phyloP scores from a whole-genome alignment of 2,797 vertebrate species.

The Epinephelus coioides region DNA sequence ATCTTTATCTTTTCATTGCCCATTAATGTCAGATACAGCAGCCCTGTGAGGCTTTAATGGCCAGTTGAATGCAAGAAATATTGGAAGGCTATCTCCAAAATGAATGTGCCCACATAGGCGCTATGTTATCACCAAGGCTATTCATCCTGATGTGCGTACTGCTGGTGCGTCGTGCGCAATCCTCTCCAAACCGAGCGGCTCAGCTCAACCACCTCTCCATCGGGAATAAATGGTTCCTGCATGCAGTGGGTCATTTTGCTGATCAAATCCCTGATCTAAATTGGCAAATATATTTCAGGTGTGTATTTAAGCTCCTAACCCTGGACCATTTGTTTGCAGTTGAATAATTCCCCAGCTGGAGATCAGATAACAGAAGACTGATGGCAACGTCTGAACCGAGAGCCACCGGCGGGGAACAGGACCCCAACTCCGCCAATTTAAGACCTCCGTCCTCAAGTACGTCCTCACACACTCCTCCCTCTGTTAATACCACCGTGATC shows the following conservation, averaged over 20 bases:
- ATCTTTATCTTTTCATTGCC: not conserved
- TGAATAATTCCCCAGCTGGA: conserved; percentile 60
- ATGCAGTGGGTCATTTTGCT: conserved; percentile 8
- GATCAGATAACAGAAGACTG: conserved; percentile 77
- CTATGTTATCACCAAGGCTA: conserved; percentile 37
- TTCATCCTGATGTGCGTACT: conserved; percentile 31
- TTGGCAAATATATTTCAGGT: not conserved
- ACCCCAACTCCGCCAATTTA: conserved; percentile 92
- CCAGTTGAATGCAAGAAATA: conserved; percentile 11
- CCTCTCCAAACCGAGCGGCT: conserved; percentile 49
- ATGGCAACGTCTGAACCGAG: conserved; percentile 95
- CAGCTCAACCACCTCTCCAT: conserved; percentile 2
- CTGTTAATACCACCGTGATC: conserved; percentile 15
- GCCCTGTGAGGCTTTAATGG: not conserved
- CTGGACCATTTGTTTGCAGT: conserved; percentile 66
- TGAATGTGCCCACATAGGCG: not conserved
- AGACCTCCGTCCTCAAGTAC: conserved; percentile 94
- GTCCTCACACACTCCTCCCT: conserved; percentile 70
- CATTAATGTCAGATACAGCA: not conserved
- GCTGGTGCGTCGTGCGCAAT: conserved; percentile 56
- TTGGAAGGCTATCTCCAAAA: conserved; percentile 32
- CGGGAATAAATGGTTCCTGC: conserved; percentile 32
- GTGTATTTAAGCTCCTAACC: conserved; percentile 45
- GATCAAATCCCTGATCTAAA: not conserved
- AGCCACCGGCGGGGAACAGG: conserved; percentile 90